A percentile compares a stretch with the other conserved stretches of the same genome.
Evolutionary conservation across 92 coral and sea anemone genomes (phyloP).

Genomic region (Palythoa heliodiscus): DNA sequence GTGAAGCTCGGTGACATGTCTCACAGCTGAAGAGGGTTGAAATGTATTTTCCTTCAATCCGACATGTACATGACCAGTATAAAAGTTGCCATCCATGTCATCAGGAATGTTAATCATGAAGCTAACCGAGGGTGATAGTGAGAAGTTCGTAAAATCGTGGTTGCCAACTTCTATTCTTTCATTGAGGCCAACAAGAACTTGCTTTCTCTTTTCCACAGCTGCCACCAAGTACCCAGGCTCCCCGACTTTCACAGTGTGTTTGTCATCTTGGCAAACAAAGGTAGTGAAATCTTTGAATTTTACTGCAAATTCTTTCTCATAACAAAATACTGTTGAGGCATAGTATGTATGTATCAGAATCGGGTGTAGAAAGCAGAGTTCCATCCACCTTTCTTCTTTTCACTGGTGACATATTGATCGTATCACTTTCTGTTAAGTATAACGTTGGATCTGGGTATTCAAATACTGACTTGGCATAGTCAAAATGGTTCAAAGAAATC

Average conservation of each 20-base stretch:
- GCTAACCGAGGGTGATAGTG: conserved; percentile 41
- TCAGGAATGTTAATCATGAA: conserved; percentile 55
- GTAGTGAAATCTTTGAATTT: conserved; percentile 51
- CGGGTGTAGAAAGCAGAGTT: too few relatives aligned
- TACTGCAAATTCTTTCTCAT: conserved; percentile 31
- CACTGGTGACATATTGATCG: too few relatives aligned
- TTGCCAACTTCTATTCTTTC: too few relatives aligned
- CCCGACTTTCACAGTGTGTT: background rate
- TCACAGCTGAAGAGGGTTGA: conserved; percentile 49
- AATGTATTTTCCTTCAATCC: conserved; percentile 2
- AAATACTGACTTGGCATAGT: too few relatives aligned
- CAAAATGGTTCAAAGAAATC: too few relatives aligned
- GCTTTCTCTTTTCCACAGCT: too few relatives aligned
- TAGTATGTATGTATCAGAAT: too few relatives aligned
- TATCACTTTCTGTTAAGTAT: too few relatives aligned
- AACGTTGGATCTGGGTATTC: too few relatives aligned
- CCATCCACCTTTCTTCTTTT: too few relatives aligned
- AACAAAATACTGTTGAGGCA: conserved; percentile 53
- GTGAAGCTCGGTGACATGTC: conserved; percentile 48
- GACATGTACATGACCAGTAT: conserved; percentile 51
- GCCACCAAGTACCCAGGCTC: background rate
- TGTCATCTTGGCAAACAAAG: background rate
- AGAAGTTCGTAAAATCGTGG: too few relatives aligned
- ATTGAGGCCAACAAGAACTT: too few relatives aligned
- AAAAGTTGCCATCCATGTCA: conserved; percentile 54